These are phyloP conservation scores for Cheilinus undulatus DNA, from an alignment of 2,113 vertebrate species.

Conservation along the genomic window DNA sequence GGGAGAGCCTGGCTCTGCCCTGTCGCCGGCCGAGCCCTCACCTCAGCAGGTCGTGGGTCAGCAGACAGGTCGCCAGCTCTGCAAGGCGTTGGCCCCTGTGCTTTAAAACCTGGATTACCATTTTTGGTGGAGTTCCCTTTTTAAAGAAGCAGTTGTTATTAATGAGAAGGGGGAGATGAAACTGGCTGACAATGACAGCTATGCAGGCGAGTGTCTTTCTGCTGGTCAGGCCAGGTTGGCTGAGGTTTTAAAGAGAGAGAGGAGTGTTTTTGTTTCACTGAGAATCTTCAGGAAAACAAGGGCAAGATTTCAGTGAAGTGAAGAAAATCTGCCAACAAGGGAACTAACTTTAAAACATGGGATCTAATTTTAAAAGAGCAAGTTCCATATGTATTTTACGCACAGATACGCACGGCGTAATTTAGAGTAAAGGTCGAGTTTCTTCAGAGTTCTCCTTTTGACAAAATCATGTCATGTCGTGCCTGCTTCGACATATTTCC, in stretches of 20 bases:
- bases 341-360: not conserved
- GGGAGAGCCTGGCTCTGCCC: constrained; percentile 66
- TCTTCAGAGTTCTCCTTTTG: not conserved
- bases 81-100: constrained; percentile 81
- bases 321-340: not conserved
- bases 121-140: constrained; percentile 78
- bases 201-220: constrained; percentile 26
- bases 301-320: constrained; percentile 16
- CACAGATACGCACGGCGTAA: not conserved
- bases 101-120: constrained; percentile 81
- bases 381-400: no score
- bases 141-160: constrained; percentile 76
- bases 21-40: constrained; percentile 74
- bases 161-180: constrained; percentile 74
- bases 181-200: constrained; percentile 70
- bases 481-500: not conserved
- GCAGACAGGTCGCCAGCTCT: constrained; percentile 80
- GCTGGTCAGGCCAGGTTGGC: not conserved
- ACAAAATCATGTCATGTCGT: not conserved
- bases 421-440: not conserved
- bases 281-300: constrained; percentile 14
- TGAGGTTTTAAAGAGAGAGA: constrained; percentile 17
- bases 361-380: not conserved
- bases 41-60: constrained; percentile 81
- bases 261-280: constrained; percentile 18